A percentile compares a stretch with the other conserved stretches of the same genome.
Evolutionary conservation across 1,140 invertebrate genomes (phyloP).

Genomic region (Magallana ariakensis): DNA sequence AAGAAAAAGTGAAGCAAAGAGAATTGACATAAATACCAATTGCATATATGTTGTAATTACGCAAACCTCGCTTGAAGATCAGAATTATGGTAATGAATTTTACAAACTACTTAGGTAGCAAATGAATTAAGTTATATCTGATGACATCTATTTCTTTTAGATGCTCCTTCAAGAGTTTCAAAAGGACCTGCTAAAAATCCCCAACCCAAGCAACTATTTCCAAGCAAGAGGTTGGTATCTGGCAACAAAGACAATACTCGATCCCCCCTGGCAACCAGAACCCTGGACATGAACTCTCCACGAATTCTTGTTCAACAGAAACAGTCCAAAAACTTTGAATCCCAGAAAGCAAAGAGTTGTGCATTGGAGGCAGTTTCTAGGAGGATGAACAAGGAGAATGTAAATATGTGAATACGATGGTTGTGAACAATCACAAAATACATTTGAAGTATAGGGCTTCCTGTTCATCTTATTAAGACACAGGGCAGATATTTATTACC

Average conservation of each 20-base stretch:
- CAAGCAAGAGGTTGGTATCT: not conserved
- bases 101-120: not conserved
- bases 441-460: too few species aligned
- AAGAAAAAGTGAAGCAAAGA: too few species aligned
- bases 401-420: not conserved
- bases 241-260: constrained; percentile 54
- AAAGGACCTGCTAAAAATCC: constrained; percentile 34
- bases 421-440: not conserved
- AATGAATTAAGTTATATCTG: not conserved
- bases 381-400: constrained; percentile 29
- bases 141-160: not conserved
- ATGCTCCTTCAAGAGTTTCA: constrained; percentile 11
- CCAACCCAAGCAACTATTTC: constrained; percentile 60
- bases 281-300: constrained; percentile 64
- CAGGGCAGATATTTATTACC: too few species aligned
- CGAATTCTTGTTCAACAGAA: constrained; percentile 64
- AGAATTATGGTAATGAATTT: not conserved
- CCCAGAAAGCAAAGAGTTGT: constrained; percentile 52
- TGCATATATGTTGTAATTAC: too few species aligned
- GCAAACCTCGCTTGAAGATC: too few species aligned
- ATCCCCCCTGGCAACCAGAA: constrained; percentile 59
- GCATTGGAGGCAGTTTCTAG: constrained; percentile 40
- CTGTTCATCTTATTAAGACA: too few species aligned
- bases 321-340: constrained; percentile 61
- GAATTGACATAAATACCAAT: too few species aligned